Evolutionary conservation across 2,797 vertebrate genomes (phyloP).

Genomic region (Poeciliopsis infans): DNA sequence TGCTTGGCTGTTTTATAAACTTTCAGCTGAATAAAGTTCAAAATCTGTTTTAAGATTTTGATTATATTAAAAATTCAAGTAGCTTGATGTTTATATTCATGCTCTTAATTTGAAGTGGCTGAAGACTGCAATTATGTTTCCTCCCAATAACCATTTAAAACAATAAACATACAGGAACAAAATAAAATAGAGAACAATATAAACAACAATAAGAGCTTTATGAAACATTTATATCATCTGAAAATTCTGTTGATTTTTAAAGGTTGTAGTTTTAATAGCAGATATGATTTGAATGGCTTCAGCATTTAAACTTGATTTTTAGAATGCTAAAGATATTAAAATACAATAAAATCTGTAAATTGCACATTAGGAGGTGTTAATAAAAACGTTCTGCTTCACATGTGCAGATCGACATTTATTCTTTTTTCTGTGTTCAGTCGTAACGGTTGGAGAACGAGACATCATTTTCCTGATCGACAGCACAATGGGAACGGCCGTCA

Average conservation of each 20-base stretch:
- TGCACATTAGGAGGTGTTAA: not conserved
- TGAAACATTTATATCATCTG: not conserved
- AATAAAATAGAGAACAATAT: not conserved
- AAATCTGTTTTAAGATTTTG: not conserved
- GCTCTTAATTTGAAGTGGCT: not conserved
- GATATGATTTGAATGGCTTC: not conserved
- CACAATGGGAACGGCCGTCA: slow-evolving; percentile 80
- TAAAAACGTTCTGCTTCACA: not conserved
- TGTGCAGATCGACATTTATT: not conserved
- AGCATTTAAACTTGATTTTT: not conserved
- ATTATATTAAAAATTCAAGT: not conserved
- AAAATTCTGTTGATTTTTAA: not conserved
- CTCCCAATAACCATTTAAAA: not conserved
- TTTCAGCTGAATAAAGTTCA: not conserved
- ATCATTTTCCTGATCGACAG: slow-evolving; percentile 96
- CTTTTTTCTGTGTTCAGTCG: slow-evolving; percentile 77
- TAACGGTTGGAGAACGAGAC: slow-evolving; percentile 89
- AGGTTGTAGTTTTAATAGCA: not conserved
- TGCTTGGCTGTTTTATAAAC: not conserved
- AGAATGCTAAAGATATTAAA: not conserved
- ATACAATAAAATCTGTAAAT: not conserved
- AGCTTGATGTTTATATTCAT: not conserved
- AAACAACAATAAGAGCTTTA: not conserved
- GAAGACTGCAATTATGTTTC: not conserved
- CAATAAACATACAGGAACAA: not conserved